phyloP scores from a whole-genome alignment of 2,113 vertebrate genomes.

The Bettongia penicillata region DNA sequence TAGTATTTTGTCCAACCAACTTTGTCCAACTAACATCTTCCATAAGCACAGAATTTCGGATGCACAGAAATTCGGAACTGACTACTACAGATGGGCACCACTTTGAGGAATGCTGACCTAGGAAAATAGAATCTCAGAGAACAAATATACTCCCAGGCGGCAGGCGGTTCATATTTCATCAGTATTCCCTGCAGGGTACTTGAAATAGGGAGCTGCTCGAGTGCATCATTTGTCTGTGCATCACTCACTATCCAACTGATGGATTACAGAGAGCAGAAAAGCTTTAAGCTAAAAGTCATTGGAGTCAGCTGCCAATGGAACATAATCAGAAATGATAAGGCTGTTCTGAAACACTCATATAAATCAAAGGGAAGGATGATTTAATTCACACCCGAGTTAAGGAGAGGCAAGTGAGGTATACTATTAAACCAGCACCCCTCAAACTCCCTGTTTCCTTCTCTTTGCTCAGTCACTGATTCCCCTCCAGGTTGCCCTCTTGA shows the following conservation, averaged over 20 bases:
- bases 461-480: background rate
- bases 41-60: background rate
- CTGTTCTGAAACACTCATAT: background rate
- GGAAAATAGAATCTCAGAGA: slow-evolving; percentile 3
- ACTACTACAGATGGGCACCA: background rate
- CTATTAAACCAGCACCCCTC: background rate
- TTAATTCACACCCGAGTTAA: background rate
- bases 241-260: background rate
- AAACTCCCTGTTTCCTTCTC: background rate
- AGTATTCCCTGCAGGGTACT: background rate
- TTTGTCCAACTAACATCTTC: background rate
- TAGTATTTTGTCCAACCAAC: background rate
- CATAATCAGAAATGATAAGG: background rate
- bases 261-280: background rate
- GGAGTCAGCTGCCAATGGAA: background rate
- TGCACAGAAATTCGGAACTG: background rate
- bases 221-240: background rate
- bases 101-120: background rate
- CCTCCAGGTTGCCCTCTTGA: background rate
- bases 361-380: background rate
- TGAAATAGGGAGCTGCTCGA: background rate
- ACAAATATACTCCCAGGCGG: background rate
- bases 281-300: background rate
- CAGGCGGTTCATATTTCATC: background rate
- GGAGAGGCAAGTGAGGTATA: background rate